Evolutionary conservation across 2,113 vertebrate species (phyloP).

Genomic region (Hipposideros armiger): DNA sequence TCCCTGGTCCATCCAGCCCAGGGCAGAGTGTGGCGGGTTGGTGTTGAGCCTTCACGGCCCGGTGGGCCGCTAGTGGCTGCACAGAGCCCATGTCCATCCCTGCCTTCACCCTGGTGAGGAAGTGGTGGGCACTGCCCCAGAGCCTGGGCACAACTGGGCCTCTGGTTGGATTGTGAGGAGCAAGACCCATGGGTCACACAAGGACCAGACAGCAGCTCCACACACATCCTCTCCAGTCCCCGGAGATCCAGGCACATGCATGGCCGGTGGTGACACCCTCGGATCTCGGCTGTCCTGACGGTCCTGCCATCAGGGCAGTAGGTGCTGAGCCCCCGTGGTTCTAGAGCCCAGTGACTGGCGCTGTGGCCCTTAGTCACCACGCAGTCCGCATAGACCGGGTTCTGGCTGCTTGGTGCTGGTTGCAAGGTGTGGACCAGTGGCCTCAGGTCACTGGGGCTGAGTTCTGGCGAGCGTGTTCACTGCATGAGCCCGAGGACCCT

Average conservation of each 20-base stretch:
- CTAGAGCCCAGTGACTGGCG: accelerated
- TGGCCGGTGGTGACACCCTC: background rate
- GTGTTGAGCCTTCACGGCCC: background rate
- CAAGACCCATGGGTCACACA: accelerated
- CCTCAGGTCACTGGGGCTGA: background rate
- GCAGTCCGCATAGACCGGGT: background rate
- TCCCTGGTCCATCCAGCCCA: accelerated
- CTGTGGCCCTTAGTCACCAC: too few relatives aligned
- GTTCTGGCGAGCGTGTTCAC: background rate
- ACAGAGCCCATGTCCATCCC: accelerated
- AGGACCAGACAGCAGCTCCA: background rate
- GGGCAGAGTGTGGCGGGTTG: background rate
- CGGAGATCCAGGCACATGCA: background rate
- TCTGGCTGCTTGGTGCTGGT: background rate
- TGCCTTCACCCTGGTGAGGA: background rate
- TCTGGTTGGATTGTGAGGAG: background rate
- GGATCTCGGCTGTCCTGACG: accelerated
- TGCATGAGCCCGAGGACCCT: background rate
- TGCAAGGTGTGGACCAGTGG: background rate
- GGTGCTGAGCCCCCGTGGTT: background rate
- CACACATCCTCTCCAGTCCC: accelerated
- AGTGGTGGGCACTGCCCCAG: background rate
- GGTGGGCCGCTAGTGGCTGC: accelerated
- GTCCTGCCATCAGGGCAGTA: background rate
- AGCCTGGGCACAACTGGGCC: background rate